Percentiles rank a stretch among this genome's conserved stretches.
phyloP scores from a whole-genome alignment of 2,113 vertebrate genomes.

The Notothenia coriiceps region DNA sequence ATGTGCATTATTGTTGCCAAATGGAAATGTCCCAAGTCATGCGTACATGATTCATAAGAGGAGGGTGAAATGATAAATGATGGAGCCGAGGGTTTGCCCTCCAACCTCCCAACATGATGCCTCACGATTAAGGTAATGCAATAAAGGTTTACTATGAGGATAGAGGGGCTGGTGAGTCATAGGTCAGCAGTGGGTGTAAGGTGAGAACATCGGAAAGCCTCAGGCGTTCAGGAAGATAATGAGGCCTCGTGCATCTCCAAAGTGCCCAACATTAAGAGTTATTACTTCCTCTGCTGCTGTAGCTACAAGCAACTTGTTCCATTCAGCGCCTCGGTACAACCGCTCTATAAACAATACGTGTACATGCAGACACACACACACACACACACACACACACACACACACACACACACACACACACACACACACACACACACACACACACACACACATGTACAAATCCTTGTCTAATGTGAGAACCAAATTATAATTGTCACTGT shows the following conservation, averaged over 20 bases:
- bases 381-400: neutral
- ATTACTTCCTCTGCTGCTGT: conserved; percentile 86
- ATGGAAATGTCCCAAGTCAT: conserved; percentile 30
- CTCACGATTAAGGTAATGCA: conserved; percentile 92
- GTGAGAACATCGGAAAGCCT: conserved; percentile 91
- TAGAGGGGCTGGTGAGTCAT: conserved; percentile 93
- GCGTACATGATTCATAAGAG: conserved; percentile 55
- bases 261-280: conserved; percentile 85
- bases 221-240: conserved; percentile 89
- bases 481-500: neutral
- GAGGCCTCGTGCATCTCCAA: conserved; percentile 86
- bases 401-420: no score
- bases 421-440: neutral
- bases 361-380: neutral
- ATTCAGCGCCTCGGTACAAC: conserved; percentile 56
- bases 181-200: conserved; percentile 95
- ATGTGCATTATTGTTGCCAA: conserved; percentile 45
- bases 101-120: conserved; percentile 81
- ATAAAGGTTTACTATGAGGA: conserved; percentile 92
- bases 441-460: neutral
- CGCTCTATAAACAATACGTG: conserved; percentile 10
- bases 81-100: conserved; percentile 67
- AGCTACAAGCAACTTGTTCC: conserved; percentile 75
- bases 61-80: conserved; percentile 70
- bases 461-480: neutral